Evolutionary conservation across 2,113 vertebrate genomes (phyloP).

Genomic region (Rhea pennata): DNA sequence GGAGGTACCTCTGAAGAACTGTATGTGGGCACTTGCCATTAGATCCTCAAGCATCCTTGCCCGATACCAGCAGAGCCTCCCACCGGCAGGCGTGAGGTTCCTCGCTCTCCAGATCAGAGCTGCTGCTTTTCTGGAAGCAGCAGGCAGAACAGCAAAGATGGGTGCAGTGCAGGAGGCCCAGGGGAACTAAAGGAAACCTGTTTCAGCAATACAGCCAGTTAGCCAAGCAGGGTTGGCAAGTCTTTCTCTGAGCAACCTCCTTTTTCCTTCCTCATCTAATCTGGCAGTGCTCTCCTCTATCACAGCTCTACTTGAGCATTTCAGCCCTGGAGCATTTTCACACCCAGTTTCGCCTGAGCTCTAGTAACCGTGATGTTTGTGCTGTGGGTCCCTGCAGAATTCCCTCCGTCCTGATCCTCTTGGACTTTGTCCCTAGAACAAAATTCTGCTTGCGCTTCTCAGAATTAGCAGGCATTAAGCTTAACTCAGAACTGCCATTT

Average conservation of each 20-base stretch:
- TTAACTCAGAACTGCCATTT: slow-evolving; percentile 6
- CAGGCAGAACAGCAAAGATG: background rate
- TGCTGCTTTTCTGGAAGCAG: background rate
- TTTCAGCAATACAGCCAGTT: too few species aligned
- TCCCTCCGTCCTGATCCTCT: background rate
- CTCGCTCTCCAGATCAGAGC: background rate
- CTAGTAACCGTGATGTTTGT: rapidly evolving
- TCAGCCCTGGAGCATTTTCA: background rate
- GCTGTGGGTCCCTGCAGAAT: background rate
- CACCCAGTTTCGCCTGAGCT: background rate
- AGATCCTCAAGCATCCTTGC: background rate
- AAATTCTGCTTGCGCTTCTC: background rate
- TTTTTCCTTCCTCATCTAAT: background rate
- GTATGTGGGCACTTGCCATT: background rate
- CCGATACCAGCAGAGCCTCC: rapidly evolving
- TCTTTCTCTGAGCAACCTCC: background rate
- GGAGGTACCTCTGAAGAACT: background rate
- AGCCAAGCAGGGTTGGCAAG: too few species aligned
- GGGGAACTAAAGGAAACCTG: too few species aligned
- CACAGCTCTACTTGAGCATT: background rate
- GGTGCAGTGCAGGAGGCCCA: too few species aligned
- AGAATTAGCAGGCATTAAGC: background rate
- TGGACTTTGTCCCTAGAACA: slow-evolving; percentile 16
- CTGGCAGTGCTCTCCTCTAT: background rate
- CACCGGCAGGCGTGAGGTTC: background rate